Evolutionary conservation across 2,797 vertebrate species (phyloP).

Genomic region (Anguilla megastoma): DNA sequence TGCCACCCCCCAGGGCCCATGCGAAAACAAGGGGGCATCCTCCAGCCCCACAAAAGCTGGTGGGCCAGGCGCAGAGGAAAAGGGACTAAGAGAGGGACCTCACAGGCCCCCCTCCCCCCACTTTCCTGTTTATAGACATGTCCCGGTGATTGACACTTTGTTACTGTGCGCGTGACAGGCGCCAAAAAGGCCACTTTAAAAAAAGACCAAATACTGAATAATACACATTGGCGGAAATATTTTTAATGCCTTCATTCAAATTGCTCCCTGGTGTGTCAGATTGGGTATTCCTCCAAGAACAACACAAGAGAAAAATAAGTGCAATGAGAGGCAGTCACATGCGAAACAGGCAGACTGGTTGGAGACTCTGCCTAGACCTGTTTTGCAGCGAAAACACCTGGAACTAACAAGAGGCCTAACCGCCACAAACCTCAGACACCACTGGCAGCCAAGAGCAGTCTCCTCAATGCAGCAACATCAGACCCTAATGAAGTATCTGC

Average conservation of each 20-base stretch:
- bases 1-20: constrained; percentile 32
- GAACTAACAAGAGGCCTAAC: not conserved
- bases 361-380: not conserved
- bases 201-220: constrained; percentile 55
- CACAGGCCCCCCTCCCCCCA: constrained; percentile 43
- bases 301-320: constrained; percentile 38
- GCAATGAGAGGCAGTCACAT: not conserved
- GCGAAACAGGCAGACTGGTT: not conserved
- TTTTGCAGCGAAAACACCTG: not conserved
- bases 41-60: constrained; percentile 35
- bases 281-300: constrained; percentile 59
- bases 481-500: too few species aligned
- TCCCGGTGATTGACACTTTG: constrained; percentile 49
- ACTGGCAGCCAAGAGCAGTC: not conserved
- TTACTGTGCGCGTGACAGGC: constrained; percentile 54
- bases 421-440: not conserved
- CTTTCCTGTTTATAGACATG: constrained; percentile 64
- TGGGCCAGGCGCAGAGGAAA: constrained; percentile 40
- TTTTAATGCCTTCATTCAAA: constrained; percentile 37
- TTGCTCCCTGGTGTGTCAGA: constrained; percentile 42
- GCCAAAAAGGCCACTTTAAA: constrained; percentile 37
- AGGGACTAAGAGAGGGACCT: constrained; percentile 34
- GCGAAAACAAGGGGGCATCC: constrained; percentile 51
- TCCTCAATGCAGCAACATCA: too few species aligned
- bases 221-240: constrained; percentile 24